Evolutionary conservation across 64 coral and sea anemone species (phyloP), one percentile per base, ranked within the genome.

Genomic region (Exaiptasia diaphana): DNA sequence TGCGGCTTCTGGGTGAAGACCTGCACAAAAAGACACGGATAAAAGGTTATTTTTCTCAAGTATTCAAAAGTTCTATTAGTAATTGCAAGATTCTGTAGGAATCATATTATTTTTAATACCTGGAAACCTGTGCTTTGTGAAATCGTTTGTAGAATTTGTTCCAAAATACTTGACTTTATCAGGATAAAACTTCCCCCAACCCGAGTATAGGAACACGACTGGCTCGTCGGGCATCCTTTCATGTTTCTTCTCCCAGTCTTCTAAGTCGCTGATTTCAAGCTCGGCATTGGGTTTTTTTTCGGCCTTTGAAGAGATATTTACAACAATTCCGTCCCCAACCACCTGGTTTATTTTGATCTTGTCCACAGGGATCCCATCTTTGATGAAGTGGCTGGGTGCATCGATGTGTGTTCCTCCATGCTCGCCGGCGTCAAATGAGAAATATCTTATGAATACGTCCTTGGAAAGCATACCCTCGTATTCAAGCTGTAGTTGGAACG

Each of bases 361-460:
- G 35, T 73, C 64, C 1, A 80, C 1, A 10, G 75, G 28, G 34
- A 23, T 26, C 12, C 43, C 44, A 57, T 29, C 64, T 79, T 15
- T 38, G 34, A 42, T 17, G 38, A 88, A 88, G 49, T 88, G 85
- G 17, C 18, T 57, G 0, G 74, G 60, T 17, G 85, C 85, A 52
- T 88, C 85, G 15, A 43, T 80, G 64, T 88, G 85, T 9, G 85
- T 88, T 28, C 74, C 85, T 2, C 74, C 85, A 21, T 88, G 85
- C 60, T 88, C 85, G 1, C 33, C 42, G 20, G 54, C 64, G 4
- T 42, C 41, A 53, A 68, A 61, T 6, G 67, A 57, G 20, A 45
- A 87, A 17, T 17, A 23, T 42, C 30, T 36, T 3, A 41, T 14
- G 21, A 61, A 85, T 10, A 72, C 45, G 9, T 29, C 39, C 29